These are phyloP conservation scores for Dasyornis broadbenti DNA, from an alignment of 2,113 vertebrate species.

Conservation along the genomic window DNA sequence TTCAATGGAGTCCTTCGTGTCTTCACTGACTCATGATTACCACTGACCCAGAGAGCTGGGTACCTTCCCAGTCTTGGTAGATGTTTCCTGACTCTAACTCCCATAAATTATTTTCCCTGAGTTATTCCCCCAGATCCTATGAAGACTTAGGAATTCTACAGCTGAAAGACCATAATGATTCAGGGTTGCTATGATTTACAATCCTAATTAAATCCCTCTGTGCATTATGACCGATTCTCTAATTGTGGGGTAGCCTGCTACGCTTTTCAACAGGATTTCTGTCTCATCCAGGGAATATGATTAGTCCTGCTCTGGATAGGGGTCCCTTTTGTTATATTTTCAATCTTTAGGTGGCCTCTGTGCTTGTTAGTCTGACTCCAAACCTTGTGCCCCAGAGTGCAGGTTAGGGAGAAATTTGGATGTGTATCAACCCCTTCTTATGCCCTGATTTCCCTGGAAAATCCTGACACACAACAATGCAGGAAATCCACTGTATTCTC, in stretches of 20 bases:
- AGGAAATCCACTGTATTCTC: neutral
- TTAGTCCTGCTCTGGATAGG: neutral
- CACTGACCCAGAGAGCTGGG: rapidly evolving
- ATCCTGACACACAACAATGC: neutral
- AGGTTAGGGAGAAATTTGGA: neutral
- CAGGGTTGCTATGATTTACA: neutral
- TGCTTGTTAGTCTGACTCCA: neutral
- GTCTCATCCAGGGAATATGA: neutral
- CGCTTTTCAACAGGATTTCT: neutral
- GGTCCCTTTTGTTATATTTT: neutral
- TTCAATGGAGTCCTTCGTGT: neutral
- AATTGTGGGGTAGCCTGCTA: neutral
- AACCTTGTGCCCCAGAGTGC: neutral
- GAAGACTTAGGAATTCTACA: neutral
- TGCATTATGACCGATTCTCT: neutral
- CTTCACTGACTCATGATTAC: neutral
- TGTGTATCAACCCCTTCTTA: neutral
- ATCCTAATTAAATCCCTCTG: neutral
- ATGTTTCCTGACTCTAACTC: neutral
- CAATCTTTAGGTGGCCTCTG: neutral
- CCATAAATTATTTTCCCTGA: neutral
- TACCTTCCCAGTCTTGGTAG: neutral
- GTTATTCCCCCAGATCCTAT: neutral
- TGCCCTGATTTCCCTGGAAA: neutral
- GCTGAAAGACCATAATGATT: neutral